A percentile compares a stretch with the other conserved stretches of the same genome.
Evolutionary conservation across 2,797 vertebrate species (phyloP).

Genomic region (Cephalopachus bancanus): DNA sequence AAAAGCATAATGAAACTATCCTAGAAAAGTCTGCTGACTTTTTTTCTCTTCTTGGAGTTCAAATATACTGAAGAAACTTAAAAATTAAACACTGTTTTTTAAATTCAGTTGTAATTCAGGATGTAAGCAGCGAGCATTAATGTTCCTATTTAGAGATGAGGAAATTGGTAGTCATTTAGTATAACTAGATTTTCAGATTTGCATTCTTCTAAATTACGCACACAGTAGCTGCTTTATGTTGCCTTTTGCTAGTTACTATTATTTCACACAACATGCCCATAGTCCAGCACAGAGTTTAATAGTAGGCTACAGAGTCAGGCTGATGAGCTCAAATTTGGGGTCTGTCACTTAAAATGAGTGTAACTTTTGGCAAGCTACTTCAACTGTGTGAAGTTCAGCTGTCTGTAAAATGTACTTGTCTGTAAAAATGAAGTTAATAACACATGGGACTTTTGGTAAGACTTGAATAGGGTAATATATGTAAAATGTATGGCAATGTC

Average conservation of each 20-base stretch:
- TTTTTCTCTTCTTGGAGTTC: conserved; percentile 18
- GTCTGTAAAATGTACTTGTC: background rate
- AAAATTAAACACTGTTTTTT: conserved; percentile 51
- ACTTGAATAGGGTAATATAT: conserved; percentile 20
- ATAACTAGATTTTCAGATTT: conserved; percentile 17
- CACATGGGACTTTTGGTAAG: background rate
- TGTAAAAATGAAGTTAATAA: conserved; percentile 52
- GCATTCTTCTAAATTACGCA: background rate
- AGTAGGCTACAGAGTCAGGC: background rate
- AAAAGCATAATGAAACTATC: background rate
- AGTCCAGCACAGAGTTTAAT: background rate
- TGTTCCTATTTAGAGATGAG: conserved; percentile 46
- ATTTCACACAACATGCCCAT: background rate
- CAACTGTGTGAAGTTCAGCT: conserved; percentile 18
- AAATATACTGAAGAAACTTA: conserved; percentile 8
- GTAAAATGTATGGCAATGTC: conserved; percentile 27
- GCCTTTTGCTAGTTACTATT: background rate
- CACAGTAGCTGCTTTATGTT: background rate
- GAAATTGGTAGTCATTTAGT: background rate
- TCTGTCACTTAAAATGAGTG: background rate
- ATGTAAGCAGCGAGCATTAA: background rate
- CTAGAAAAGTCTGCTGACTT: background rate
- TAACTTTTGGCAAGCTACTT: conserved; percentile 28
- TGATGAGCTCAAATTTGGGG: background rate
- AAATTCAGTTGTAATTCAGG: background rate